Evolutionary conservation across 2,113 vertebrate genomes (phyloP).

Genomic region (Carollia perspicillata): DNA sequence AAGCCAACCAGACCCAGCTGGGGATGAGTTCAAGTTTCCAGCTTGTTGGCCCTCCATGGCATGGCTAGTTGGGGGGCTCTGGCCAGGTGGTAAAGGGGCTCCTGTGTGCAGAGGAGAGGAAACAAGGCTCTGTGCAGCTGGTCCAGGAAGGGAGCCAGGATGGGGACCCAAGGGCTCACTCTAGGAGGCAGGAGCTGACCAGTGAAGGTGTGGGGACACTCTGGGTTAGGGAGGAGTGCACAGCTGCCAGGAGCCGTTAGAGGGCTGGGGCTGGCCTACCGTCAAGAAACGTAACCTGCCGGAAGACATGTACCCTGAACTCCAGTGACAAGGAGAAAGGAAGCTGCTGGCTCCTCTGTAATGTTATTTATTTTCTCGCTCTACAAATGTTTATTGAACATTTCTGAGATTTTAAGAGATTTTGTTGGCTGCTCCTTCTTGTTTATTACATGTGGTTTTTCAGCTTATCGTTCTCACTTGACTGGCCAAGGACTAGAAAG

Average conservation of each 20-base stretch:
- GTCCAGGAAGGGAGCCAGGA: constrained; percentile 38
- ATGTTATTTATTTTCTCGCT: constrained; percentile 43
- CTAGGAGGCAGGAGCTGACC: background rate
- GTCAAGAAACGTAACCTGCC: background rate
- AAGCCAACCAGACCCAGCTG: background rate
- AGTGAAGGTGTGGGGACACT: background rate
- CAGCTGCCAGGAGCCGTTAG: background rate
- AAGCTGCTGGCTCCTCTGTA: background rate
- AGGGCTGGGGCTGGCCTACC: background rate
- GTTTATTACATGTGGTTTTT: constrained; percentile 46
- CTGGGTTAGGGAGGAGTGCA: background rate
- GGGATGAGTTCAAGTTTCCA: background rate
- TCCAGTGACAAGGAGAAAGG: background rate
- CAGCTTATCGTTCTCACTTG: constrained; percentile 3
- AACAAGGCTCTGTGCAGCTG: background rate
- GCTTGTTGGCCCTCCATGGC: background rate
- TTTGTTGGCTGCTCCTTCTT: constrained; percentile 46
- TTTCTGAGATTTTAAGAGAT: constrained; percentile 48
- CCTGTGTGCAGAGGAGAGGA: background rate
- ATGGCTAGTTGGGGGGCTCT: background rate
- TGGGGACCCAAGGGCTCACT: background rate
- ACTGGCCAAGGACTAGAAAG: background rate
- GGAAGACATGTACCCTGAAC: background rate
- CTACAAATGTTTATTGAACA: constrained; percentile 43
- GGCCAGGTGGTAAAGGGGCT: background rate